These are phyloP conservation scores for Eulithis testata DNA, from an alignment of 2,888 invertebrate genomes.

Conservation along the genomic window DNA sequence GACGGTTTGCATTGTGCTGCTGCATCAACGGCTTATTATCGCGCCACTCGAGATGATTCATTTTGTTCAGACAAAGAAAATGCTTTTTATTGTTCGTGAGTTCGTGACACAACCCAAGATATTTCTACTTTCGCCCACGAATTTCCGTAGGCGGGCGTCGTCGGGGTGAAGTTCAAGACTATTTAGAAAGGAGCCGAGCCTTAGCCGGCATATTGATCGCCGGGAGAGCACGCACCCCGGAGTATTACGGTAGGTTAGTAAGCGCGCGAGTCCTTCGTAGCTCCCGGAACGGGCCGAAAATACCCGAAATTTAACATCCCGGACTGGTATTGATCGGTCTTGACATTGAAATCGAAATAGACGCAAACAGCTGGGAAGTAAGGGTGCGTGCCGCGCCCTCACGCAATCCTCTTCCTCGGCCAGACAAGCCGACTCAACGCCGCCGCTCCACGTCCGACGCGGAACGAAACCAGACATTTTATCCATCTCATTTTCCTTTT, in stretches of 20 bases:
- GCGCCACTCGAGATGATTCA: slow-evolving; percentile 56
- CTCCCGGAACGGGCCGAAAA: slow-evolving; percentile 78
- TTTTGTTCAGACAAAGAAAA: slow-evolving; percentile 51
- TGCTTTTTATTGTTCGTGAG: slow-evolving; percentile 42
- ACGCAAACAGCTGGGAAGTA: slow-evolving; percentile 79
- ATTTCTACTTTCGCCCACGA: slow-evolving; percentile 73
- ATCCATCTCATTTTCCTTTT: slow-evolving; percentile 31
- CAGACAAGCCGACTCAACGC: slow-evolving; percentile 40
- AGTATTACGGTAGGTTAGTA: slow-evolving; percentile 84
- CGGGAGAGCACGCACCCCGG: slow-evolving; percentile 73
- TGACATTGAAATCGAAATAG: slow-evolving; percentile 84
- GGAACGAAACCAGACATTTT: slow-evolving; percentile 34
- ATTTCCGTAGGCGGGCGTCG: slow-evolving; percentile 59
- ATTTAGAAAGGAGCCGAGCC: slow-evolving; percentile 79
- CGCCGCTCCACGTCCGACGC: slow-evolving; percentile 19
- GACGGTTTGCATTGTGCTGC: slow-evolving; percentile 64
- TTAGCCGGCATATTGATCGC: slow-evolving; percentile 80
- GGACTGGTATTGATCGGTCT: slow-evolving; percentile 82
- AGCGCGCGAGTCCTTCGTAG: slow-evolving; percentile 68
- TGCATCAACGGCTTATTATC: slow-evolving; percentile 63
- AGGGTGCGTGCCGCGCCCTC: slow-evolving; percentile 73
- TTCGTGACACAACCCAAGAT: slow-evolving; percentile 59
- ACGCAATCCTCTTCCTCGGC: slow-evolving; percentile 57
- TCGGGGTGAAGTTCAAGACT: slow-evolving; percentile 83
- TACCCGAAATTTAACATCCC: slow-evolving; percentile 82